A percentile compares a stretch with the other conserved stretches of the same genome.
phyloP scores from a whole-genome alignment of 2,797 vertebrate species.

The Labeo calbasu region DNA sequence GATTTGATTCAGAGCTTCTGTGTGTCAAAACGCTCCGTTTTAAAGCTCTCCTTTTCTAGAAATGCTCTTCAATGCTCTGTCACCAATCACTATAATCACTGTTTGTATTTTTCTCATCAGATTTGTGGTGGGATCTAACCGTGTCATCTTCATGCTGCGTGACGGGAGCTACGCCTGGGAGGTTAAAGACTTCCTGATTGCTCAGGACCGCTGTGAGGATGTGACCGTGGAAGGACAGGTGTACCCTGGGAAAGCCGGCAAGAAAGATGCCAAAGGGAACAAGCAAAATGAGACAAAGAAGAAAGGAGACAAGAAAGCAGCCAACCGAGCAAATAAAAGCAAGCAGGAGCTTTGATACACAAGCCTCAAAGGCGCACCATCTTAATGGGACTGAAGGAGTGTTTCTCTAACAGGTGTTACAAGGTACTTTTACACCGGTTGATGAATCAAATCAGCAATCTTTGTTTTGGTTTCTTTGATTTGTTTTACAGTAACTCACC shows the following conservation, averaged over 20 bases:
- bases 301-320: conserved; percentile 77
- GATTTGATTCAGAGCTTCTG: background rate
- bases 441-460: conserved; percentile 1
- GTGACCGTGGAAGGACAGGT: conserved; percentile 96
- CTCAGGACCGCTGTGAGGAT: conserved; percentile 88
- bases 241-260: conserved; percentile 87
- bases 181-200: conserved; percentile 91
- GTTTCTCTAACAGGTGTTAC: conserved; percentile 8
- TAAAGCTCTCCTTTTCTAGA: background rate
- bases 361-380: background rate
- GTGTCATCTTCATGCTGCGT: conserved; percentile 94
- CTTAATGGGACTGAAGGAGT: background rate
- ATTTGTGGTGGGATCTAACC: conserved; percentile 93
- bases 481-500: background rate
- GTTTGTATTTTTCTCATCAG: conserved; percentile 67
- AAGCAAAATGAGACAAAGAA: conserved; percentile 77
- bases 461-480: conserved; percentile 8
- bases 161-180: conserved; percentile 94
- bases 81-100: background rate
- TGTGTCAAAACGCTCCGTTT: background rate
- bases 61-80: background rate
- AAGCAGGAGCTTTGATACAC: conserved; percentile 84
- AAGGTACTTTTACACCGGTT: conserved; percentile 2
- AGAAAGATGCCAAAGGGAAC: conserved; percentile 68
- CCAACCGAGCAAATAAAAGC: conserved; percentile 64